These are phyloP conservation scores for Poeciliopsis turrubarensis DNA, from an alignment of 2,113 vertebrate species.

Conservation along the genomic window DNA sequence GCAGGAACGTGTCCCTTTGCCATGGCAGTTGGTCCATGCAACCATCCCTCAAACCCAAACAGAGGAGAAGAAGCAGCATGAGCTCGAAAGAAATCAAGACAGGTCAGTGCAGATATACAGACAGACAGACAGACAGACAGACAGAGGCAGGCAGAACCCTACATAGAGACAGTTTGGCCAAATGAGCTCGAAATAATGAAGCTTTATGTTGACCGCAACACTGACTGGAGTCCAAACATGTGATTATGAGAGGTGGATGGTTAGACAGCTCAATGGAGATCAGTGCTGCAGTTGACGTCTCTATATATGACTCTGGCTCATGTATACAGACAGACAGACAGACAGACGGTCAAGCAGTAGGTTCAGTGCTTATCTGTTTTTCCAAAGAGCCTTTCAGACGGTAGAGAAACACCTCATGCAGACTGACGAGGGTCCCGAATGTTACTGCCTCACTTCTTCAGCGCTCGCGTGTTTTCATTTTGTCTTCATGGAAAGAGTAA, in stretches of 20 bases:
- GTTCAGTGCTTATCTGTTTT: constrained; percentile 85
- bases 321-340: constrained; percentile 70
- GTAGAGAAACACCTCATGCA: constrained; percentile 77
- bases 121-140: constrained; percentile 49
- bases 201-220: constrained; percentile 45
- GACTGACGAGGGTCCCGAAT: constrained; percentile 71
- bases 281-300: constrained; percentile 59
- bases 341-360: constrained; percentile 81
- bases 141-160: constrained; percentile 60
- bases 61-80: constrained; percentile 78
- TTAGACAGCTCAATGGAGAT: constrained; percentile 50
- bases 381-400: constrained; percentile 79
- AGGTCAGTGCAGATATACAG: constrained; percentile 63
- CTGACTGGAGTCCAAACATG: constrained; percentile 42
- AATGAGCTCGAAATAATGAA: constrained; percentile 9
- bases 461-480: constrained; percentile 78
- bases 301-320: constrained; percentile 68
- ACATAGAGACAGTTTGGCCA: constrained; percentile 68
- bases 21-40: constrained; percentile 73
- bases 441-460: constrained; percentile 66
- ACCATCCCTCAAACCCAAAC: constrained; percentile 60
- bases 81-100: constrained; percentile 73
- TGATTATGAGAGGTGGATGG: constrained; percentile 47
- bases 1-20: constrained; percentile 75
- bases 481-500: constrained; percentile 76